phyloP scores from a whole-genome alignment of 2,888 invertebrate species.

The Seira musarum region DNA sequence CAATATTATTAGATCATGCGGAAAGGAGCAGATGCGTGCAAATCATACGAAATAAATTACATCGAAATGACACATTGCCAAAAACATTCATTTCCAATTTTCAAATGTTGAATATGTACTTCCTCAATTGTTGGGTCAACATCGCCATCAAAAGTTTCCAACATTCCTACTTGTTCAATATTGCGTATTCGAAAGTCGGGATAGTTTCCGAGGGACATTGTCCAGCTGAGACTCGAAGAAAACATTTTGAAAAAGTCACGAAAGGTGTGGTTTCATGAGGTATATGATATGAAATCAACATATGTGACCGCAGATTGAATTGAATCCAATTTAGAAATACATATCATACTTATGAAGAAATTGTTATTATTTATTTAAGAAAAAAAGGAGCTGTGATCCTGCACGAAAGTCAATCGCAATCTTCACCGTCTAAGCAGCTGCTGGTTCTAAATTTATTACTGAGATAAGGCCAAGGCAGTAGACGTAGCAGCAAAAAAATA shows the following conservation, averaged over 20 bases:
- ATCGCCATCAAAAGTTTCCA: no score
- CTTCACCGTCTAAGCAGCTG: neutral
- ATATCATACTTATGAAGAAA: neutral
- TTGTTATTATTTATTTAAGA: neutral
- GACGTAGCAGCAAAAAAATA: no score
- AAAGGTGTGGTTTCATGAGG: neutral
- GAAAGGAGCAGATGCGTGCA: no score
- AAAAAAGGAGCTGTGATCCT: neutral
- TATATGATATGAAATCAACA: neutral
- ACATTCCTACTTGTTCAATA: no score
- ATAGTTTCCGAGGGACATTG: neutral
- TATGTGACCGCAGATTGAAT: neutral
- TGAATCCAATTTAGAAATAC: neutral
- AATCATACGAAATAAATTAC: no score
- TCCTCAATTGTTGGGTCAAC: no score
- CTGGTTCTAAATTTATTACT: neutral
- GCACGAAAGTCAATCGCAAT: neutral
- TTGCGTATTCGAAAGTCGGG: neutral
- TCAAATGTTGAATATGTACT: neutral
- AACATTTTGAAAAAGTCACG: neutral
- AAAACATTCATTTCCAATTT: no score
- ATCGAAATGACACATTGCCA: no score
- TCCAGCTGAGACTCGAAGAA: slow-evolving; percentile 2
- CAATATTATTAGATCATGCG: no score
- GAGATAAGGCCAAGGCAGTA: no score